phyloP scores from a whole-genome alignment of 1,140 invertebrate species.

The Mercenaria mercenaria region DNA sequence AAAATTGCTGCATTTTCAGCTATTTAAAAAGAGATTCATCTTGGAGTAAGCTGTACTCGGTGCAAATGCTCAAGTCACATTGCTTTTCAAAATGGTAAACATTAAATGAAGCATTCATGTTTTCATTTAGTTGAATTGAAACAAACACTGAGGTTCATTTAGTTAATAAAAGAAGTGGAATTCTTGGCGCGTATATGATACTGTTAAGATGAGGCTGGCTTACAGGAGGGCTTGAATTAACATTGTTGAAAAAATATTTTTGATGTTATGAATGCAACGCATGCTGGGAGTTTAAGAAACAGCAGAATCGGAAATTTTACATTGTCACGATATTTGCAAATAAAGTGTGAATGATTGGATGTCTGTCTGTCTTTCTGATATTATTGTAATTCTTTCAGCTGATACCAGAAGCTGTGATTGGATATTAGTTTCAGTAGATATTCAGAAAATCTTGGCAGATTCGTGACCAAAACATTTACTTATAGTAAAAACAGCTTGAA shows the following conservation, averaged over 20 bases:
- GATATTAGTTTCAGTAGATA: neutral
- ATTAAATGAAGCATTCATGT: constrained; percentile 22
- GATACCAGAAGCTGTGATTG: too few relatives aligned
- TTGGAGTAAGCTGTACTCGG: neutral
- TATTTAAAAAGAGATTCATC: too few relatives aligned
- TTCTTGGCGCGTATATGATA: constrained; percentile 12
- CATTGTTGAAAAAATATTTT: neutral
- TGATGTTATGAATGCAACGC: neutral
- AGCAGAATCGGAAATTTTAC: neutral
- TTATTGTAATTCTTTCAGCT: too few relatives aligned
- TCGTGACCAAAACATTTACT: constrained; percentile 23
- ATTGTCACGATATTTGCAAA: neutral
- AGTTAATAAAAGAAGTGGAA: constrained; percentile 30
- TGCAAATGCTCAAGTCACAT: neutral
- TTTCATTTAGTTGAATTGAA: constrained; percentile 46
- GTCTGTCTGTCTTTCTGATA: neutral
- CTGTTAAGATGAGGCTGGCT: neutral
- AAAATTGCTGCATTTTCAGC: too few relatives aligned
- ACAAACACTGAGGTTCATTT: constrained; percentile 40
- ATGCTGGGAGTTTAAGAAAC: neutral
- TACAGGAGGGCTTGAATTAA: neutral
- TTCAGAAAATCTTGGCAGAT: neutral
- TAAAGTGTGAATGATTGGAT: neutral
- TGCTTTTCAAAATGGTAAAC: neutral
- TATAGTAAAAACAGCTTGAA: neutral